Evolutionary conservation across 1,140 invertebrate species (phyloP).

Genomic region (Drosophila sulfurigaster): DNA sequence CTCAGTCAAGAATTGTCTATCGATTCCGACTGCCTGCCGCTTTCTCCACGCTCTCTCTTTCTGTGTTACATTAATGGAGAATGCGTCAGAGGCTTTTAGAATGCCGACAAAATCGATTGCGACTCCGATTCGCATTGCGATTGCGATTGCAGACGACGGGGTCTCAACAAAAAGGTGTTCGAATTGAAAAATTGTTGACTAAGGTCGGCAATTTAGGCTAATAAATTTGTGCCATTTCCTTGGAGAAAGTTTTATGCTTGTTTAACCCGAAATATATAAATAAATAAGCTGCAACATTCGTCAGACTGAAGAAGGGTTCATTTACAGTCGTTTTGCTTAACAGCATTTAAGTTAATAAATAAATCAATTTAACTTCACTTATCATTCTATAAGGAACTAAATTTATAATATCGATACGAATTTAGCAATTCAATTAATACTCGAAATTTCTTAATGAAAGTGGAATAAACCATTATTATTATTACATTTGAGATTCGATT

Average conservation of each 20-base stretch:
- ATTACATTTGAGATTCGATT: neutral
- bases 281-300: constrained; percentile 4
- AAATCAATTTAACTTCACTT: too few species aligned
- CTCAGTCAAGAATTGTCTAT: constrained; percentile 17
- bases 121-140: neutral
- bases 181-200: constrained; percentile 34
- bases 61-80: constrained; percentile 34
- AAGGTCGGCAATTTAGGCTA: constrained; percentile 20
- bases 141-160: neutral
- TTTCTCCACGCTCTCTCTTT: neutral
- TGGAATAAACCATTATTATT: neutral
- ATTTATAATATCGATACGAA: too few species aligned
- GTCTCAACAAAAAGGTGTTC: neutral
- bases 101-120: constrained; percentile 14
- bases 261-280: constrained; percentile 1
- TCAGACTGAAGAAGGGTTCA: neutral
- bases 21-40: neutral
- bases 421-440: too few species aligned
- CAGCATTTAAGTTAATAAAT: neutral
- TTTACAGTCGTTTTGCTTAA: neutral
- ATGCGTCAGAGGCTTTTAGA: neutral
- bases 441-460: too few species aligned
- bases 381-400: too few species aligned
- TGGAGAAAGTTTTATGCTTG: neutral
- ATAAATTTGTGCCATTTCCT: constrained; percentile 26